phyloP scores from a whole-genome alignment of 2,113 vertebrate species.

The Pipa parva region DNA sequence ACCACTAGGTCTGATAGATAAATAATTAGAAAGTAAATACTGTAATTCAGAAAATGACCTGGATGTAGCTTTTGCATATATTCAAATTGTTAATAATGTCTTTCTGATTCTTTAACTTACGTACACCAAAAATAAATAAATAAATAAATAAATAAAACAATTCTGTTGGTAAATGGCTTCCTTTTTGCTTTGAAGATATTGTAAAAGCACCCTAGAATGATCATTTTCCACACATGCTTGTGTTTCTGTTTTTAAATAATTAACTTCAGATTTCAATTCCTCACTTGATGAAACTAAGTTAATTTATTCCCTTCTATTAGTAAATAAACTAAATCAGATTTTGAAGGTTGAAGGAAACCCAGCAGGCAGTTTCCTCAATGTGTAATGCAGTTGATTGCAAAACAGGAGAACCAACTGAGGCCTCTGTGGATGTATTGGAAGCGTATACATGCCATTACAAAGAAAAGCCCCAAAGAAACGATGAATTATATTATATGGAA shows the following conservation, averaged over 20 bases:
- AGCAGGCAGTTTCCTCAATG: slow-evolving; percentile 3
- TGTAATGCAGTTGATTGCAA: slow-evolving; percentile 1
- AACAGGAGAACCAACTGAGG: neutral
- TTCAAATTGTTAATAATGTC: too few species aligned
- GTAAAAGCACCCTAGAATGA: slow-evolving; percentile 1
- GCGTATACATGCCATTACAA: too few species aligned
- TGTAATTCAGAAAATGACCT: too few species aligned
- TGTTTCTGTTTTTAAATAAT: slow-evolving; percentile 7
- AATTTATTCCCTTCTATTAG: slow-evolving; percentile 15
- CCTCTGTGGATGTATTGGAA: neutral
- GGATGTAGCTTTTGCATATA: too few species aligned
- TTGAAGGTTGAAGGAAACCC: slow-evolving; percentile 9
- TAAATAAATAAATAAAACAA: too few species aligned
- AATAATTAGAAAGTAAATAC: too few species aligned
- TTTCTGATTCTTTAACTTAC: too few species aligned
- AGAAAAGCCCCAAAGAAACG: too few species aligned
- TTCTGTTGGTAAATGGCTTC: too few species aligned
- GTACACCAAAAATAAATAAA: too few species aligned
- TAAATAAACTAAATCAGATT: slow-evolving; percentile 11
- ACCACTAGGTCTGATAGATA: too few species aligned
- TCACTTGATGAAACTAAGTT: slow-evolving; percentile 17
- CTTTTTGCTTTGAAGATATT: slow-evolving; percentile 8
- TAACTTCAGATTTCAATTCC: slow-evolving; percentile 17
- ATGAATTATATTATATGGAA: too few species aligned
- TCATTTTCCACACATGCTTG: slow-evolving; percentile 1